phyloP scores from a whole-genome alignment of 2,888 invertebrate species.

The Torymus aiolomorphi region DNA sequence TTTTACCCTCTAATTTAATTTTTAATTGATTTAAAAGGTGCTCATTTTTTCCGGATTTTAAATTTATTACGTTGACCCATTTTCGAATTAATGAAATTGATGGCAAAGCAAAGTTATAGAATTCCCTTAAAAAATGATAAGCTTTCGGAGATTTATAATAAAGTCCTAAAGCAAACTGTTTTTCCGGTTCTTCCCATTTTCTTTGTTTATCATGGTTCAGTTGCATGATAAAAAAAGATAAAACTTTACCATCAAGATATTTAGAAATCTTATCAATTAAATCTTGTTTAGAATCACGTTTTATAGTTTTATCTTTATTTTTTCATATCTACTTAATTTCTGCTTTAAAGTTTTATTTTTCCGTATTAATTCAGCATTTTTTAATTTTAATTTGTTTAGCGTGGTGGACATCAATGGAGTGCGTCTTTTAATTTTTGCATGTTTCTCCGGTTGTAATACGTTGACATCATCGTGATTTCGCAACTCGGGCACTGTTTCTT shows the following conservation, averaged over 20 bases:
- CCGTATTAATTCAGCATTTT: constrained; percentile 1
- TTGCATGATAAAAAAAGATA: constrained; percentile 52
- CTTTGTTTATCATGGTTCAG: no score
- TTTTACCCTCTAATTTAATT: no score
- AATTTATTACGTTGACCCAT: no score
- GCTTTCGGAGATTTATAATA: no score
- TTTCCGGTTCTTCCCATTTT: no score
- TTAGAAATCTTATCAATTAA: constrained; percentile 47
- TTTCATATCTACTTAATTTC: not conserved
- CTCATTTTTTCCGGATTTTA: no score
- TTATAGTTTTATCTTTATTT: constrained; percentile 10
- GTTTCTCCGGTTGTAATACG: not conserved
- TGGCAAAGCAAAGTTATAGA: no score
- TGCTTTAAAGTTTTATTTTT: constrained; percentile 1
- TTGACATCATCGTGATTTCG: not conserved
- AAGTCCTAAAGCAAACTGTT: no score
- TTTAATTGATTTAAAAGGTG: no score
- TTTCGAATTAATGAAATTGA: no score
- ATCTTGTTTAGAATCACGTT: constrained; percentile 13
- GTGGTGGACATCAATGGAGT: not conserved
- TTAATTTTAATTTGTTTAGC: constrained; percentile 7
- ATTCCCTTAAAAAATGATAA: no score
- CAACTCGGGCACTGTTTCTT: not conserved
- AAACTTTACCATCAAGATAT: constrained; percentile 48
- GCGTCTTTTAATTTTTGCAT: constrained; percentile 1